phyloP scores from a whole-genome alignment of 1,140 invertebrate species.

The Zaprionus ghesquierei region DNA sequence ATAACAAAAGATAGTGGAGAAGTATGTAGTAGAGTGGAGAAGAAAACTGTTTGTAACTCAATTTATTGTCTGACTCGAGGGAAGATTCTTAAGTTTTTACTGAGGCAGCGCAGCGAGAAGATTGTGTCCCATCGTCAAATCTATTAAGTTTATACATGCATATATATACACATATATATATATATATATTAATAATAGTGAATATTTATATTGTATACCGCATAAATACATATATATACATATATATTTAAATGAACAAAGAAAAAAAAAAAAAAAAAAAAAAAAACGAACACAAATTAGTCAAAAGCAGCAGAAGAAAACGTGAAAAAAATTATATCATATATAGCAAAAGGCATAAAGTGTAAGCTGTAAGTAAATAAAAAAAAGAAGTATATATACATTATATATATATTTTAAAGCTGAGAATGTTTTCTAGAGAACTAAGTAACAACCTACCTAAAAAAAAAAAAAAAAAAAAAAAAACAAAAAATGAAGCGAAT shows the following conservation, averaged over 20 bases:
- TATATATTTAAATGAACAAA: slow-evolving; percentile 36
- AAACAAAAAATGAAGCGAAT: slow-evolving; percentile 16
- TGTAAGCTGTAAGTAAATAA: slow-evolving; percentile 26
- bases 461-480: slow-evolving; percentile 41
- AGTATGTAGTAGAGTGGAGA: slow-evolving; percentile 8
- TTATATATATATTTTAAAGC: slow-evolving; percentile 76
- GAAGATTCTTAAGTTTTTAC: slow-evolving; percentile 66
- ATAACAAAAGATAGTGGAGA: slow-evolving; percentile 24
- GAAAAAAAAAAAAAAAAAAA: slow-evolving; percentile 6
- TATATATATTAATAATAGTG: slow-evolving; percentile 53
- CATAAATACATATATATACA: slow-evolving; percentile 42
- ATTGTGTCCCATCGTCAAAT: slow-evolving; percentile 76
- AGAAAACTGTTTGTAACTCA: slow-evolving; percentile 66
- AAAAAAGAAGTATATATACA: slow-evolving; percentile 42
- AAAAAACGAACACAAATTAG: slow-evolving; percentile 37
- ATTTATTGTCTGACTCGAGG: slow-evolving; percentile 63
- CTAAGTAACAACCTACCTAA: slow-evolving; percentile 80
- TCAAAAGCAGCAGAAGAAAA: slow-evolving; percentile 27
- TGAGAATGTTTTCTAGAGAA: slow-evolving; percentile 71
- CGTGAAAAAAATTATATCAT: slow-evolving; percentile 34
- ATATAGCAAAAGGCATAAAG: slow-evolving; percentile 52
- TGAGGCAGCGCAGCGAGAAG: slow-evolving; percentile 53
- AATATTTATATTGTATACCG: slow-evolving; percentile 67
- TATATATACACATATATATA: slow-evolving; percentile 56
- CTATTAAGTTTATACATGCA: slow-evolving; percentile 74